These are phyloP conservation scores for Anguilla rostrata DNA, from an alignment of 2,113 vertebrate genomes.

Conservation along the genomic window DNA sequence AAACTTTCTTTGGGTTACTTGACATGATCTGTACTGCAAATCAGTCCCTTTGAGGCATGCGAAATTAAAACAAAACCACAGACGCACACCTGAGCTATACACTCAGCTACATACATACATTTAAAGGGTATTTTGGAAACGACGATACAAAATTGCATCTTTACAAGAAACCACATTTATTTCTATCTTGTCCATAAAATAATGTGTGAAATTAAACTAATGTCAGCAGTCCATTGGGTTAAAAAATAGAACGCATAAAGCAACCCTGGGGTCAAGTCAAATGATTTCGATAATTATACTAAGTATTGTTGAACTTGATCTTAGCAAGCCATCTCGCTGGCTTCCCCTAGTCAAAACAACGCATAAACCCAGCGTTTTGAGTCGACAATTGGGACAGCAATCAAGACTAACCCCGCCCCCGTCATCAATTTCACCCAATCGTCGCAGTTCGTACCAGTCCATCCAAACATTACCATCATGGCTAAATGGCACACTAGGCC, in stretches of 20 bases:
- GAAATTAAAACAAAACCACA: no score
- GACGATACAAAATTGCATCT: no score
- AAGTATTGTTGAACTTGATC: background rate
- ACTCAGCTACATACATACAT: no score
- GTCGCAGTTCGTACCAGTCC: conserved; percentile 59
- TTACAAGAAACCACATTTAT: no score
- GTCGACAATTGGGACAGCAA: conserved; percentile 56
- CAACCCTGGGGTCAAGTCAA: background rate
- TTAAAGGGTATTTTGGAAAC: no score
- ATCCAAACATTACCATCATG: conserved; percentile 57
- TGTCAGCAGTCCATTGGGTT: no score
- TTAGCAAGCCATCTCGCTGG: background rate
- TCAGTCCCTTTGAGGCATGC: no score
- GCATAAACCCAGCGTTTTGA: conserved; percentile 22
- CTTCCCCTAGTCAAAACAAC: conserved; percentile 1
- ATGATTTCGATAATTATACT: background rate
- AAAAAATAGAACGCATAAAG: background rate
- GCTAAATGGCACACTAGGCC: conserved; percentile 55
- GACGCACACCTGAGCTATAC: no score
- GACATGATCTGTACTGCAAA: no score
- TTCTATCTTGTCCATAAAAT: no score
- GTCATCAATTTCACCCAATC: conserved; percentile 77
- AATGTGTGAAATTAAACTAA: no score
- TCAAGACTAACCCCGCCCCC: conserved; percentile 73
- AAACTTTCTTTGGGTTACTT: no score